Base-by-base conservation (phyloP, 2,113 vertebrate genomes). In the Chloroceryle aenea region DNA sequence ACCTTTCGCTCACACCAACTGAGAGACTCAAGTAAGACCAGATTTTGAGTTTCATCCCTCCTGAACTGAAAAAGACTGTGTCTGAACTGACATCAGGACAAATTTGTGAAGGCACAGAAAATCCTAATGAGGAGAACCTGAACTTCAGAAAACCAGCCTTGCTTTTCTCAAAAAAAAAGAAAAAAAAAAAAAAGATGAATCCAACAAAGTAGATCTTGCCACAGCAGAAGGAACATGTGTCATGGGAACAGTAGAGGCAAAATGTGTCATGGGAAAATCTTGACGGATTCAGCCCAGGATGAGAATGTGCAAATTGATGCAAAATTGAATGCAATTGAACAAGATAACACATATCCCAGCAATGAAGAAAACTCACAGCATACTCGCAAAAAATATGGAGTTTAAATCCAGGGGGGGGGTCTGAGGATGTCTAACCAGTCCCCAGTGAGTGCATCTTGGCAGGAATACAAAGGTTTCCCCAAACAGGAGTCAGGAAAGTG, bases 241-340 rank as follows among this genome's bases (percentile, higher is more conserved):
- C 83, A 73, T 32, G 88, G 93, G 95, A 95, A 93, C 76, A 81
- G 96, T 85, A 94, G 92, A 96, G 95, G 90, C 90, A 96, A 90
- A 95, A 94, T 75, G 90, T 96, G 95, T 77, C 75, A 59, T 71
- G 88, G 88, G 76, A 92, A 81, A 92, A 95, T 82, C 88, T 90
- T 83, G 48, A 81, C 1, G 53, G 88, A 93, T 95, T 93, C 96
- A 95, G 64, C 61, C 76, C 79, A 62, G 88, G 92, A 95, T 6
- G 48, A n/a, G 90, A 88, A 96, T 84, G 85, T 96, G 96, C 83
- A 97, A 94, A 96, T 62, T n/a, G 86, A 92, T 85, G 85, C 90
- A 85, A 89, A 94, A 96, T 96, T 92, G 93, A 96, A 96, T 90
- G 92, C 88, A 93, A 68, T 48, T 42, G 90, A 95, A 87, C 40